Evolutionary conservation across 2,113 vertebrate genomes (phyloP).

Genomic region (Aptenodytes forsteri): DNA sequence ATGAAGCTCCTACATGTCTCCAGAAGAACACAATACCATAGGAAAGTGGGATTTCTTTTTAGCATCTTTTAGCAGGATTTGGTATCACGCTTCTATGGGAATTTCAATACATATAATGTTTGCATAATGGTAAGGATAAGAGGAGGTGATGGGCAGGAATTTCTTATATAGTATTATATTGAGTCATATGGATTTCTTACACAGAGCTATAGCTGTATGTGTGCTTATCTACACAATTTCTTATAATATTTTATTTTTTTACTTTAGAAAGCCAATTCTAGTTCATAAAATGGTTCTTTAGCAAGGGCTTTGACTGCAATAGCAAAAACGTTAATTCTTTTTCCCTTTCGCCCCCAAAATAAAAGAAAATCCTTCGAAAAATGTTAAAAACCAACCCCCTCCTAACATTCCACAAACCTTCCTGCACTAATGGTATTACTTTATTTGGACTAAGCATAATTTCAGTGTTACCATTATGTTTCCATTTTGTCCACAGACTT

Average conservation of each 20-base stretch:
- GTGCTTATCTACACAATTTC: not conserved
- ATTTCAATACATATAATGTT: not conserved
- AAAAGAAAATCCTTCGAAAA: not conserved
- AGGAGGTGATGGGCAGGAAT: not conserved
- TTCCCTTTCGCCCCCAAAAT: not conserved
- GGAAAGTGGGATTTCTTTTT: not conserved
- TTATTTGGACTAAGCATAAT: not conserved
- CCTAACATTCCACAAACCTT: not conserved
- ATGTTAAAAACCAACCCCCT: not conserved
- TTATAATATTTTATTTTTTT: not conserved
- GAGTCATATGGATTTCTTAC: not conserved
- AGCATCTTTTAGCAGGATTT: not conserved
- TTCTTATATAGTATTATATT: not conserved
- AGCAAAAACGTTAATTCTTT: not conserved
- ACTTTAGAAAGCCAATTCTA: not conserved
- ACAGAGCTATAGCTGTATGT: not conserved
- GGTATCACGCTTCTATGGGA: not conserved
- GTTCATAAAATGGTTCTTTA: not conserved
- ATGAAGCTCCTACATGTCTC: not conserved
- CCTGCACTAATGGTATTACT: not conserved
- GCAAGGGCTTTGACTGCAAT: not conserved
- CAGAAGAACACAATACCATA: not conserved
- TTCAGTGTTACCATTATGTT: not conserved
- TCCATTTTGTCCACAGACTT: not conserved
- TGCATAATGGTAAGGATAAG: not conserved